phyloP scores from a whole-genome alignment of 2,888 invertebrate genomes.

The Antheraea yamamai region DNA sequence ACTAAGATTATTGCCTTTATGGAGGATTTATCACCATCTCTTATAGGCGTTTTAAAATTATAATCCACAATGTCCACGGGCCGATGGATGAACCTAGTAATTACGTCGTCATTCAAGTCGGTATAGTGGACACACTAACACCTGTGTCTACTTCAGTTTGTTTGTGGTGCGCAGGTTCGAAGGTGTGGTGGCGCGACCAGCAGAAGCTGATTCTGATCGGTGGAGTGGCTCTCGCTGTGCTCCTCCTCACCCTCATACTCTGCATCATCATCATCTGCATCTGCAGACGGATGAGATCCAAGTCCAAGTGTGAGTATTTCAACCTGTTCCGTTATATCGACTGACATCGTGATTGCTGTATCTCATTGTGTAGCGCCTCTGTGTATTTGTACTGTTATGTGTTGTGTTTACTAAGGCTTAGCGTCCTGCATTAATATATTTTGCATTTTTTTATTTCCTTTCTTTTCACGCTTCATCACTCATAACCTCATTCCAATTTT shows the following conservation, averaged over 20 bases:
- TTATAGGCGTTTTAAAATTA: not conserved
- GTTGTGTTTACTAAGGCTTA: not conserved
- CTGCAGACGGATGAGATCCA: constrained; percentile 90
- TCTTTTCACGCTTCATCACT: not conserved
- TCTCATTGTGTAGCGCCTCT: not conserved
- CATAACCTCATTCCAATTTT: not conserved
- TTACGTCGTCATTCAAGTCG: too few relatives aligned
- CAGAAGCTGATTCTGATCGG: constrained; percentile 89
- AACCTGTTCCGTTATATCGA: too few relatives aligned
- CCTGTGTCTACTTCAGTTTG: not conserved
- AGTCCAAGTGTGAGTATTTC: constrained; percentile 88
- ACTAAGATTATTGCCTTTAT: too few relatives aligned
- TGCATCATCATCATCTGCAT: constrained; percentile 93
- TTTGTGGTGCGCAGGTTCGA: constrained; percentile 79
- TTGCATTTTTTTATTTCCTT: not conserved
- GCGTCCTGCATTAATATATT: not conserved
- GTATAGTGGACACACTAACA: not conserved
- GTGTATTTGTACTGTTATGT: not conserved
- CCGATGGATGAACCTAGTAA: too few relatives aligned
- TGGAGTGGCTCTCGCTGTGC: constrained; percentile 76
- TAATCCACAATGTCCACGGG: too few relatives aligned
- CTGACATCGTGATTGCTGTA: not conserved
- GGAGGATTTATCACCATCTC: too few relatives aligned
- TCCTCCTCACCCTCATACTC: constrained; percentile 86
- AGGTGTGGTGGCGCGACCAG: constrained; percentile 92